These are phyloP conservation scores for Drosophila kambysellisi DNA, from an alignment of 2,888 invertebrate species.

Conservation along the genomic window DNA sequence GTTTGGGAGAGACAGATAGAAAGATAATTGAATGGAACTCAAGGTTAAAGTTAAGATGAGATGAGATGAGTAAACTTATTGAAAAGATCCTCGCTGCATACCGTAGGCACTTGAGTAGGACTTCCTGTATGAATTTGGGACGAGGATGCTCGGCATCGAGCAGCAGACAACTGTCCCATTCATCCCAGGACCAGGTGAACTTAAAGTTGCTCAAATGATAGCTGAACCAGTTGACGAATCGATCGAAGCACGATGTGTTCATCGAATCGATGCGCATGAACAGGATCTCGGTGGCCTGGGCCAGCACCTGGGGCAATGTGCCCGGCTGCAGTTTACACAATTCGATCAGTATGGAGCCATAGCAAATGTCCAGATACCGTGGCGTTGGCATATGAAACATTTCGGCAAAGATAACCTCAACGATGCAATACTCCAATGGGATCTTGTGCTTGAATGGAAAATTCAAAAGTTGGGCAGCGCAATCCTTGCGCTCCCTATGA, in stretches of 20 bases:
- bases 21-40: not conserved
- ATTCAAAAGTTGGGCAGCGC: conserved; percentile 95
- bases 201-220: conserved; percentile 99
- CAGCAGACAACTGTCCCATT: conserved; percentile 95
- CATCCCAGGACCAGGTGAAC: conserved; percentile 99
- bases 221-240: conserved; percentile 98
- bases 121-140: conserved; percentile 97
- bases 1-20: not conserved
- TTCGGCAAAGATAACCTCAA: conserved; percentile 98
- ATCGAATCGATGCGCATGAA: conserved; percentile 98
- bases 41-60: not conserved
- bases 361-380: conserved; percentile 95
- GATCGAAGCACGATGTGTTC: conserved; percentile 98
- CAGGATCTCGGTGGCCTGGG: conserved; percentile 98
- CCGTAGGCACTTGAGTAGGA: conserved; percentile 95
- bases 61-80: not conserved
- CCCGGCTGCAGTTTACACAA: conserved; percentile 98
- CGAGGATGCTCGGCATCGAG: conserved; percentile 95
- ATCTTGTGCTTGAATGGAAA: conserved; percentile 97
- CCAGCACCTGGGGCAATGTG: conserved; percentile 98
- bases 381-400: conserved; percentile 96
- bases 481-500: conserved; percentile 96
- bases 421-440: conserved; percentile 98
- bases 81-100: conserved; percentile 80
- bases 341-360: conserved; percentile 98